phyloP scores from a whole-genome alignment of 2,113 vertebrate genomes.

The Microcebus jonahi region DNA sequence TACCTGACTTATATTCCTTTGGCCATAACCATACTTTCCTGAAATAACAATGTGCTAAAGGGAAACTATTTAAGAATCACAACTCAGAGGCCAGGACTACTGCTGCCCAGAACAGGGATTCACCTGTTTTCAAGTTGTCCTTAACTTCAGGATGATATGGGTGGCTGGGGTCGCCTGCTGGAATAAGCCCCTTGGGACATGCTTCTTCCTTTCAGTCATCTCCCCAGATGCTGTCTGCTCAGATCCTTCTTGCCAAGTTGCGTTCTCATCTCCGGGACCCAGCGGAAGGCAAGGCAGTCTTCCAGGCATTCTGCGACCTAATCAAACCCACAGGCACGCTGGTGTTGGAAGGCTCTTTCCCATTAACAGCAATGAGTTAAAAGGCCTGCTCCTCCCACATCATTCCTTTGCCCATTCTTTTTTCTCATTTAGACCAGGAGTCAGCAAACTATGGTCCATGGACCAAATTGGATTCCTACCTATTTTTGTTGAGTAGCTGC shows the following conservation, averaged over 20 bases:
- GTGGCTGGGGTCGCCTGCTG: not conserved
- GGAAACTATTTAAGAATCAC: not conserved
- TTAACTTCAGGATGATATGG: not conserved
- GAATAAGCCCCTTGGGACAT: too few relatives aligned
- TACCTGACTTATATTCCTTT: accelerated
- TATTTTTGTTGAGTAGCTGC: not conserved
- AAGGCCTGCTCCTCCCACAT: not conserved
- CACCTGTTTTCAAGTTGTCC: not conserved
- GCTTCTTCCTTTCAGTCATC: not conserved
- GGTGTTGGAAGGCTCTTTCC: not conserved
- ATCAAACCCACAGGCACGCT: not conserved
- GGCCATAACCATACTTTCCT: not conserved
- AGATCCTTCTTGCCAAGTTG: not conserved
- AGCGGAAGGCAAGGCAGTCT: not conserved
- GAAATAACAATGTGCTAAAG: not conserved
- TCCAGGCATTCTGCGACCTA: not conserved
- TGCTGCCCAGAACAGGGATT: accelerated
- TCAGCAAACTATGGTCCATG: not conserved
- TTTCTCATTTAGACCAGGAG: not conserved
- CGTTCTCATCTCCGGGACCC: not conserved
- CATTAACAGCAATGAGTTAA: not conserved
- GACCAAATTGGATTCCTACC: not conserved
- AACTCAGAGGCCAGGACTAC: not conserved
- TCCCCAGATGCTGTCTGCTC: not conserved
- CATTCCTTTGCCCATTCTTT: not conserved